Conservation (phyloP, 2,797 vertebrate genomes). For the Melopsittacus undulatus region DNA sequence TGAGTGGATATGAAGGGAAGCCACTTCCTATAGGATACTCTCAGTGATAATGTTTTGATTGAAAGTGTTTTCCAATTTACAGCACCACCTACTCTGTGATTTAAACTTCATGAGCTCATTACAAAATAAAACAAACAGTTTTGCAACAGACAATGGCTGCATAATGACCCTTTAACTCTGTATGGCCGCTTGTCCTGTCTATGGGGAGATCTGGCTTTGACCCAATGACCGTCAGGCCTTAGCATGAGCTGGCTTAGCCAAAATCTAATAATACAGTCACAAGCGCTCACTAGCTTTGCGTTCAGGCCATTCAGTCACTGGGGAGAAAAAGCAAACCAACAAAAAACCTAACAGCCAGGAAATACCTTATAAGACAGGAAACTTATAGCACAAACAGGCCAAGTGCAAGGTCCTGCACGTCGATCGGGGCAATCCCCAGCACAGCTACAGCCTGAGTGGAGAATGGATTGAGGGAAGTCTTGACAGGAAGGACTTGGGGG, state of each 20-base stretch:
- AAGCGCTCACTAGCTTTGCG: background rate
- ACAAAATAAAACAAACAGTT: background rate
- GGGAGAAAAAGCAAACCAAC: background rate
- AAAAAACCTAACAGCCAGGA: background rate
- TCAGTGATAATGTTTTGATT: background rate
- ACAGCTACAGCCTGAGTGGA: background rate
- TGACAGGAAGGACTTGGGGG: background rate
- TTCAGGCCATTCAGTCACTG: background rate
- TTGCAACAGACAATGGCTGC: background rate
- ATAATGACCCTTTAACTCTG: background rate
- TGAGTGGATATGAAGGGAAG: background rate
- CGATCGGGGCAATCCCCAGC: background rate
- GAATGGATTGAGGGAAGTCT: background rate
- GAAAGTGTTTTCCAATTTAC: background rate
- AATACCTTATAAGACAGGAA: background rate
- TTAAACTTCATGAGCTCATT: background rate
- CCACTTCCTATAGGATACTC: background rate
- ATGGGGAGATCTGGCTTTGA: background rate
- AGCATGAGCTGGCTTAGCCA: background rate
- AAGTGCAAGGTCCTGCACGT: background rate
- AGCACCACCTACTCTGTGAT: background rate
- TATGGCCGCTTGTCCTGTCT: background rate
- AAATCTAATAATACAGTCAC: background rate
- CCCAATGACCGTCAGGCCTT: background rate
- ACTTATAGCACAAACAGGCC: background rate